Base-by-base conservation (phyloP, 1,140 invertebrate species). In the Nephila pilipes region DNA sequence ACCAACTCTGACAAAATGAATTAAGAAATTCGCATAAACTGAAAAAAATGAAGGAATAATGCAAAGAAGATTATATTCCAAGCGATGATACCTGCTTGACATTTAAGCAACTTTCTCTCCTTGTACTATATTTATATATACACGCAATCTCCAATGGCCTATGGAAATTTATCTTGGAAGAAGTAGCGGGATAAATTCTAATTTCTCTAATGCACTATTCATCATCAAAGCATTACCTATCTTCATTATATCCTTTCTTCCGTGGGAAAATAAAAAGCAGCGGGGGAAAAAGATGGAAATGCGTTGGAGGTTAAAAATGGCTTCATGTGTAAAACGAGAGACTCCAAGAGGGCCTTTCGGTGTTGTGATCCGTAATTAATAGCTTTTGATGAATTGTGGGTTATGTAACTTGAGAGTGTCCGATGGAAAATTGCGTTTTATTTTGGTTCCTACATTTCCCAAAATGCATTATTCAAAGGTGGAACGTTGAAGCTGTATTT, bases 201-300 rank as follows among this genome's bases (percentile, higher is more conserved):
- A 87, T 87, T 87, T 87, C 85, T 87, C 85, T 87, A 87, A 87
- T 87, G 85, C 85, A 54, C 85, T 87, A 65, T 87, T 87, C 85
- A 87, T 87, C 85, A 87, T 87, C 18, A 8, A 0, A n/a, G 14
- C 85, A 63, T 87, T 87, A 87, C 85, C 85, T 46, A 87, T 65
- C 85, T 87, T 65, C 85, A 87, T 87, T 87, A 65, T 25, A 25
- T 25, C 22, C 63, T 29, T 25, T 65, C 25, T n/a, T 14, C 6
- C 1, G 22, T 14, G 63, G 12, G 25, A 29, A 65, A 46, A 46
- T 10, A 46, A 46, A 46, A 46, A 46, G 46, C 6, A 10, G 46
- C 46, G 0, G 46, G 46, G 6, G 46, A 46, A 46, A n/a, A 46
- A 10, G 46, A 46, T 57, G 29, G 25, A 38, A 25, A 36, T 57